Evolutionary conservation across 2,113 vertebrate species (phyloP).

Genomic region (Laticauda laticaudata): DNA sequence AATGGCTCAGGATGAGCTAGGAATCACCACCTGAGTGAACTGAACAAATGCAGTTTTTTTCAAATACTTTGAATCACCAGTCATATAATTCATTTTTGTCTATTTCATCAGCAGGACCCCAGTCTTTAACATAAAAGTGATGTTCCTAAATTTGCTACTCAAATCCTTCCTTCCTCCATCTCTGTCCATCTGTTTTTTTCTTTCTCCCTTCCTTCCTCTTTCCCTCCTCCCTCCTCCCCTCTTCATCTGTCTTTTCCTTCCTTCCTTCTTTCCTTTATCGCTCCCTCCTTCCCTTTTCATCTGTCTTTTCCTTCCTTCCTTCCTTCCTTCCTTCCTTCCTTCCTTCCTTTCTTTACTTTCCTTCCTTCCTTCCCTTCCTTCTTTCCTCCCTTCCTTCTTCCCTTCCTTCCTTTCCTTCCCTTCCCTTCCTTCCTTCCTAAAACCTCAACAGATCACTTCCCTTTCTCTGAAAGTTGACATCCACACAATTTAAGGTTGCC

Average conservation of each 20-base stretch:
- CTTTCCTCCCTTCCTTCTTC: neutral
- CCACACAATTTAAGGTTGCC: neutral
- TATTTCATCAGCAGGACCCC: neutral
- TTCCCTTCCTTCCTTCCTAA: neutral
- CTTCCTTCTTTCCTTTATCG: neutral
- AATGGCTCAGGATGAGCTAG: neutral
- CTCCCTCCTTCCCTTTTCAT: neutral
- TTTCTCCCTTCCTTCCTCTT: too few relatives aligned
- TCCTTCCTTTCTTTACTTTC: neutral
- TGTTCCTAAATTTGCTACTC: neutral
- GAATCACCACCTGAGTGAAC: neutral
- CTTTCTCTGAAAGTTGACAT: neutral
- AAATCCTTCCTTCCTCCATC: neutral
- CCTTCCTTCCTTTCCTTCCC: too few relatives aligned
- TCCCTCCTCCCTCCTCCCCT: neutral
- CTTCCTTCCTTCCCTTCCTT: fast-evolving
- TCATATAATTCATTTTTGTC: neutral
- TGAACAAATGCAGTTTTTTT: neutral
- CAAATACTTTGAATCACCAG: neutral
- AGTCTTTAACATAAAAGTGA: neutral
- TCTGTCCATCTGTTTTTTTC: too few relatives aligned
- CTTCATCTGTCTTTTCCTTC: neutral
- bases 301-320: neutral
- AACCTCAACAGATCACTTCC: neutral
- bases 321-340: neutral